Evolutionary conservation across 2,113 vertebrate genomes (phyloP).

Genomic region (Jacana jacana): DNA sequence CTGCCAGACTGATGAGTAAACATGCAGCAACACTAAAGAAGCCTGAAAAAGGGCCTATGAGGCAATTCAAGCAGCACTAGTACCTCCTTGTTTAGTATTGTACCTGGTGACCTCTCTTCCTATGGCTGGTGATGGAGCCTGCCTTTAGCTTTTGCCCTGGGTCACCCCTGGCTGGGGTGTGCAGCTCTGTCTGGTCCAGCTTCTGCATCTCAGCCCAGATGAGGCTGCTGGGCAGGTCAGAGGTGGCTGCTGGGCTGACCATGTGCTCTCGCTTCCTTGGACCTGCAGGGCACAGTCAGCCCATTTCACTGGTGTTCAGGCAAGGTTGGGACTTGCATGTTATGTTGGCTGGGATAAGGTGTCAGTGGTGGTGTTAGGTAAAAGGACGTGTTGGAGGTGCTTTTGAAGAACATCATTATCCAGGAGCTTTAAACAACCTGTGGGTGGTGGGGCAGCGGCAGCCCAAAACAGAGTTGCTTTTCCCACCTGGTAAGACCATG

Average conservation of each 20-base stretch:
- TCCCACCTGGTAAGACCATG: accelerated
- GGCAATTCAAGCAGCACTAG: not conserved
- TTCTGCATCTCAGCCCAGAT: accelerated
- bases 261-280: too few species aligned
- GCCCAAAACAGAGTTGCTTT: not conserved
- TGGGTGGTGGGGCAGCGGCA: not conserved
- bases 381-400: not conserved
- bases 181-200: not conserved
- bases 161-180: accelerated
- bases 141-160: accelerated
- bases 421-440: too few species aligned
- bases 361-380: not conserved
- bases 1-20: not conserved
- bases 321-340: not conserved
- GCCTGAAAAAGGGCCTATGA: accelerated
- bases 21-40: too few species aligned
- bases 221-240: not conserved
- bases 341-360: not conserved
- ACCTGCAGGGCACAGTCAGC: not conserved
- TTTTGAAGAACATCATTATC: not conserved
- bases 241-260: not conserved
- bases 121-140: not conserved
- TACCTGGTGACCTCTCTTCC: too few species aligned
- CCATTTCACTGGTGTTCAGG: accelerated
- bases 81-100: not conserved